A percentile compares a stretch with the other conserved stretches of the same genome.
Evolutionary conservation across 1,140 invertebrate species (phyloP).

Genomic region (Drosophila paulistorum): DNA sequence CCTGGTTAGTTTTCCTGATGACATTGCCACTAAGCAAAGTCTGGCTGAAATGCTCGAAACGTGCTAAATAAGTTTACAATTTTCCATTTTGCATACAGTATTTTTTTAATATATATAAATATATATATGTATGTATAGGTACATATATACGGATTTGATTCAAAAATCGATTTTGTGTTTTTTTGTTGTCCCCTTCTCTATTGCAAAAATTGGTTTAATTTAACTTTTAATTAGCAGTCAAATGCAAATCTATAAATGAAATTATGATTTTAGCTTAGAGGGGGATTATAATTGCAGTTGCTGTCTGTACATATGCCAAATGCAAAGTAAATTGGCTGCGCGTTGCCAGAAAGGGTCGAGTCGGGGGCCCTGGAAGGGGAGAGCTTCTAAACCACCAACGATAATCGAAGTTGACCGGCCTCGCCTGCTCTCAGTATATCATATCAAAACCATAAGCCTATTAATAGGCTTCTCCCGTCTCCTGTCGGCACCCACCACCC

Average conservation of each 20-base stretch:
- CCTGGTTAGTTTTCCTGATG: conserved; percentile 53
- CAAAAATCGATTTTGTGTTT: conserved; percentile 20
- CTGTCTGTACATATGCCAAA: conserved; percentile 53
- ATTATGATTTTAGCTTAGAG: conserved; percentile 61
- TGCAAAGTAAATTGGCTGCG: conserved; percentile 55
- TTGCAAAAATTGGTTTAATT: conserved; percentile 35
- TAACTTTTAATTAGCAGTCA: conserved; percentile 53
- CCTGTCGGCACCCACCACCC: not conserved
- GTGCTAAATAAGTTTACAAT: conserved; percentile 71
- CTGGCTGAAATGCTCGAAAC: conserved; percentile 45
- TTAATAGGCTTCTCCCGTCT: conserved; percentile 64
- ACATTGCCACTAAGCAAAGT: conserved; percentile 70
- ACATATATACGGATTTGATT: not conserved
- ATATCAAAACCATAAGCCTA: conserved; percentile 74
- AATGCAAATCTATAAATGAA: conserved; percentile 62
- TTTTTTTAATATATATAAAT: not conserved
- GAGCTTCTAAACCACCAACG: conserved; percentile 49
- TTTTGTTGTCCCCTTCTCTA: conserved; percentile 2
- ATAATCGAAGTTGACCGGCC: conserved; percentile 53
- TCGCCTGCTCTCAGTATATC: conserved; percentile 56
- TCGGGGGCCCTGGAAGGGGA: not conserved
- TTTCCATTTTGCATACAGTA: conserved; percentile 31
- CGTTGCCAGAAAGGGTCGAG: not conserved
- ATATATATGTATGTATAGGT: too few relatives aligned
- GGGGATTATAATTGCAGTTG: conserved; percentile 58